Percentiles rank a stretch among this genome's conserved stretches.
phyloP scores from a whole-genome alignment of 2,113 vertebrate species.

The Lichenostomus cassidix region DNA sequence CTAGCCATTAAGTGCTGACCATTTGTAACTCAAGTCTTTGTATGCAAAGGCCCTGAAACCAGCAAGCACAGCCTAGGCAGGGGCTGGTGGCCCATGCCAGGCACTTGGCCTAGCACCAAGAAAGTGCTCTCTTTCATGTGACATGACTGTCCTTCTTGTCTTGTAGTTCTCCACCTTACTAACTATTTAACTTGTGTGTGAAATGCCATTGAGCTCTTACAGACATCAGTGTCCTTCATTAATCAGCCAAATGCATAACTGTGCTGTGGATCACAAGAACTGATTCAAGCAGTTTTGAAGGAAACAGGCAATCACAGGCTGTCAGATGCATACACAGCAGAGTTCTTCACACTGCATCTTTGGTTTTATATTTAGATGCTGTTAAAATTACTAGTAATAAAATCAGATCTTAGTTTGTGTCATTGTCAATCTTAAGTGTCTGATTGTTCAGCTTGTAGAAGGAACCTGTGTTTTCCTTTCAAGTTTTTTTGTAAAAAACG shows the following conservation, averaged over 20 bases:
- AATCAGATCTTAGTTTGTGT: not conserved
- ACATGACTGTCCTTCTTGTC: not conserved
- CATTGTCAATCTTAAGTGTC: not conserved
- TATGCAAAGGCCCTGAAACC: not conserved
- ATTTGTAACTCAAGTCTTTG: not conserved
- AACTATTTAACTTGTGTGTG: not conserved
- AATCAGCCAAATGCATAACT: not conserved
- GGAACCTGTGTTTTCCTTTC: not conserved
- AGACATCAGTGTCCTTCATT: not conserved
- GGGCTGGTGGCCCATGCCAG: not conserved
- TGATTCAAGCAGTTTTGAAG: not conserved
- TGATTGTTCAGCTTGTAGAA: not conserved
- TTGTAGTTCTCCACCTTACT: not conserved
- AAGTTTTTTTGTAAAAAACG: constrained; percentile 33
- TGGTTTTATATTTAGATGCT: not conserved
- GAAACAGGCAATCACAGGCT: not conserved
- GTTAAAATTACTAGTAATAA: not conserved
- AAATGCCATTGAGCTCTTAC: not conserved
- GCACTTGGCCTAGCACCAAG: not conserved
- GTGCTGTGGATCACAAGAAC: not conserved
- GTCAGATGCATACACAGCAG: not conserved
- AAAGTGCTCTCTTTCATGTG: not conserved
- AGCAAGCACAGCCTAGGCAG: not conserved
- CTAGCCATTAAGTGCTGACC: not conserved
- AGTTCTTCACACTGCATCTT: not conserved